Evolutionary conservation across 2,888 invertebrate species (phyloP), one percentile per base, ranked within the genome.

Genomic region (Sycophila texana): DNA sequence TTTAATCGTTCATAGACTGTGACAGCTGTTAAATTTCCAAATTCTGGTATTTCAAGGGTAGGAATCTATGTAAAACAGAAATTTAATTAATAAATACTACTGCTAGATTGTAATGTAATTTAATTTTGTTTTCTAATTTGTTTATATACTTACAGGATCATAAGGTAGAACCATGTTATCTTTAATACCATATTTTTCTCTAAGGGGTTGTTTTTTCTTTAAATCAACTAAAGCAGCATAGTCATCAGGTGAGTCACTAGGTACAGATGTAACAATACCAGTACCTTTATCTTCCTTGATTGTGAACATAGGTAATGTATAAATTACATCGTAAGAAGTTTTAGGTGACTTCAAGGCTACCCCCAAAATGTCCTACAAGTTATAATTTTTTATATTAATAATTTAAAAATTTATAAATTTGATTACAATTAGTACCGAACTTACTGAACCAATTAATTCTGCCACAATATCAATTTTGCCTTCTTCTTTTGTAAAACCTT

Each of bases 221-320:
- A 99, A 92, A 91, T 99, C 99, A 13, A 95, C 92, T 4, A 99
- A 92, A 7, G 99, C 99, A 0, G 99, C 99, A 91, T 96, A 99
- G 91, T 99, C 99, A 90, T 99, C 99, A 0, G 99, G 99, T 0
- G 99, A 96, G 92, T 99, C 99, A 0, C 99, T 99, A 0, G 99
- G 99, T 0, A 99, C 99, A 84, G 98, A 98, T 0, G 98, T 98
- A 0, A 99, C 99, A 53, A 99, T 94, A 2, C 99, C 99, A 0
- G 99, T 99, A 18, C 99, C 99, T 91, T 99, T 99, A 86, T 98
- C 98, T 88, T 98, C 97, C 89, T 98, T 98, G 85, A 99, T 98
- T 0, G 98, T 98, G 73, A 99, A 90, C 99, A 99, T 99, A 0
- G 99, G 99, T 58, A 99, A 93, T 0, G 97, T 95, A 90, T 98